Base-by-base conservation (phyloP, 2,113 vertebrate genomes). In the Sapayoa aenigma region DNA sequence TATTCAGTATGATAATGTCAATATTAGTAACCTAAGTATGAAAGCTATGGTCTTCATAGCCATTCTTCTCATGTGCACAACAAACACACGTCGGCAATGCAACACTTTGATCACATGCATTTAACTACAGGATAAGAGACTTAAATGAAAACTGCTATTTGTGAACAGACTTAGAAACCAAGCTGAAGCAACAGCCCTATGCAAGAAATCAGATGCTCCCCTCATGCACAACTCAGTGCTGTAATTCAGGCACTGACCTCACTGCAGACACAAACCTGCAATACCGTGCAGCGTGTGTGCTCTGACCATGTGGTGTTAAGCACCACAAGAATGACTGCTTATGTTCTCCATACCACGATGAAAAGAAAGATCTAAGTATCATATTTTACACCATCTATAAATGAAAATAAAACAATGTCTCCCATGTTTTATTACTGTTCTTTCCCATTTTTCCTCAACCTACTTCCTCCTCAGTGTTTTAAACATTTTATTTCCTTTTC, bases 211-310 rank as follows among this genome's bases (percentile, higher is more conserved):
- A 41, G 50, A 31, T 10, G 1, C 21, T 39, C 17, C 19, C 7
- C 1, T 44, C 52, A 35, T 2, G 13, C 35, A 12, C 10, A 55
- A 46, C 52, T 22, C 47, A 78, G 46, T 11, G 9, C 46, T 47
- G 46, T 22, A 47, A 47, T 22, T 21, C 20, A 47, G 15, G 27
- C 35, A 35, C 13, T 25, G 41, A n/a, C 52, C 1, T 0, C 27
- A 20, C 39, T 14, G 65, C 39, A 42, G 28, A 41, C 11, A 78
- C 19, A 59, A 9, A 4, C 18, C 30, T 66, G 47, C 35, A 31
- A 3, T 19, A 35, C 11, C 4, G 9, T 1, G 6, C 8, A 52
- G 30, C 6, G 27, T 35, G 8, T 0, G 3, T 24, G 63, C 49
- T 77, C 35, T 22, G 13, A 19, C 11, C 63, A 55, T 0, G 0